phyloP scores from a whole-genome alignment of 2,113 vertebrate genomes.

The Cavia porcellus region DNA sequence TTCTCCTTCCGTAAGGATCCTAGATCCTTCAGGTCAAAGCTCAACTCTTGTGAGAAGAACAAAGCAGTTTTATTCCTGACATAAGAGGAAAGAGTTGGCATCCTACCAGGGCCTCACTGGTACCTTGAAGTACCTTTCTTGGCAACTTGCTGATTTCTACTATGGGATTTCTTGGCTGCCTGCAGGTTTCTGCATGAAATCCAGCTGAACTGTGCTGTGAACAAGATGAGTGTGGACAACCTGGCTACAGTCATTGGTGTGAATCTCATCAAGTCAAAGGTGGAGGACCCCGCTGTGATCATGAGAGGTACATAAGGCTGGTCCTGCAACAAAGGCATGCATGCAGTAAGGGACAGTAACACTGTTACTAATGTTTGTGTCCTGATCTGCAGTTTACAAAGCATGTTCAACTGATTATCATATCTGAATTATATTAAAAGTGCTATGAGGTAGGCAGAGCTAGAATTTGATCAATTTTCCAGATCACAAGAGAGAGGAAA shows the following conservation, averaged over 20 bases:
- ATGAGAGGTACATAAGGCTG: constrained; percentile 93
- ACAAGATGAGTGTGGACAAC: constrained; percentile 99
- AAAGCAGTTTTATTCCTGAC: neutral
- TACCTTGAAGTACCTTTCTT: constrained; percentile 9
- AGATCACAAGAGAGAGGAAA: neutral
- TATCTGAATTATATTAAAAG: neutral
- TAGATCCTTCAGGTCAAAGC: neutral
- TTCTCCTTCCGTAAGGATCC: constrained; percentile 12
- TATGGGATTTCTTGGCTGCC: constrained; percentile 34
- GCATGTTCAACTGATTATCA: neutral
- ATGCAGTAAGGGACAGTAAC: neutral
- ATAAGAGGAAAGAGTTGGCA: neutral
- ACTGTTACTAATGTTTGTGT: neutral
- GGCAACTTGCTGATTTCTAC: neutral
- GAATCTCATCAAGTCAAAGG: constrained; percentile 95
- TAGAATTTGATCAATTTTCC: neutral
- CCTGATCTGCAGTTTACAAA: neutral
- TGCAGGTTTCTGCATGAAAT: constrained; percentile 96
- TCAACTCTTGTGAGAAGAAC: neutral
- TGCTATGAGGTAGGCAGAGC: neutral
- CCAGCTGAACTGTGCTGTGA: constrained; percentile 92
- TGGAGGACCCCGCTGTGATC: constrained; percentile 95
- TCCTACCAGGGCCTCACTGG: neutral
- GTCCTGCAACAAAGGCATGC: neutral
- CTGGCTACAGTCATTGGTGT: constrained; percentile 98